A percentile compares a stretch with the other conserved stretches of the same genome.
phyloP scores from a whole-genome alignment of 2,888 invertebrate species.

The Callosobruchus maculatus region DNA sequence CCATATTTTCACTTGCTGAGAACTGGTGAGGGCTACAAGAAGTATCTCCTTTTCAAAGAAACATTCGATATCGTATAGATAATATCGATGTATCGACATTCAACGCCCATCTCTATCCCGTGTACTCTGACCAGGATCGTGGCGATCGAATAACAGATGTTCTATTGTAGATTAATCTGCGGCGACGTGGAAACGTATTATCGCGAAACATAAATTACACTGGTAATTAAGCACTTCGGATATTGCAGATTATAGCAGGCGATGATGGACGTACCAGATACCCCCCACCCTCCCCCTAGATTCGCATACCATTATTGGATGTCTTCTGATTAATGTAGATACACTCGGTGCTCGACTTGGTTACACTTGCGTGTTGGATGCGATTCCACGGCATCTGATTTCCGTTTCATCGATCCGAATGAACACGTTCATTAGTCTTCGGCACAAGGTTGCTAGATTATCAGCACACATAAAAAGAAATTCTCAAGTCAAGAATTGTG shows the following conservation, averaged over 20 bases:
- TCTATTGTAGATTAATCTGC: slow-evolving; percentile 1
- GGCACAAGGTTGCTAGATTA: neutral
- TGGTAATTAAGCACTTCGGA: slow-evolving; percentile 5
- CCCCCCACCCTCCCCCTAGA: too few relatives aligned
- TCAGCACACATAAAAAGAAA: too few relatives aligned
- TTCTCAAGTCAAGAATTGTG: too few relatives aligned
- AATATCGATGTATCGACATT: neutral
- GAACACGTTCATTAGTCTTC: neutral
- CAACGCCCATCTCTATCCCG: neutral
- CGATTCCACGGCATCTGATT: neutral
- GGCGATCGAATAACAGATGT: neutral
- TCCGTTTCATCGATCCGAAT: neutral
- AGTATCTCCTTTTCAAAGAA: too few relatives aligned
- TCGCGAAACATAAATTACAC: slow-evolving; percentile 6
- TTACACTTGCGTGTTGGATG: neutral
- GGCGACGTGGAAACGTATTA: slow-evolving; percentile 3
- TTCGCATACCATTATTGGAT: neutral
- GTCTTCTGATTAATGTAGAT: neutral
- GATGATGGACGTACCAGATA: neutral
- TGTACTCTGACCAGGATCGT: neutral
- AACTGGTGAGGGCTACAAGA: too few relatives aligned
- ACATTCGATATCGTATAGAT: neutral
- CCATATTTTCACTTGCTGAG: too few relatives aligned
- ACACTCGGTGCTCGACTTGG: neutral
- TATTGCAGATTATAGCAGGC: slow-evolving; percentile 1